phyloP scores from a whole-genome alignment of 2,113 vertebrate species.

The Regulus satrapa region DNA sequence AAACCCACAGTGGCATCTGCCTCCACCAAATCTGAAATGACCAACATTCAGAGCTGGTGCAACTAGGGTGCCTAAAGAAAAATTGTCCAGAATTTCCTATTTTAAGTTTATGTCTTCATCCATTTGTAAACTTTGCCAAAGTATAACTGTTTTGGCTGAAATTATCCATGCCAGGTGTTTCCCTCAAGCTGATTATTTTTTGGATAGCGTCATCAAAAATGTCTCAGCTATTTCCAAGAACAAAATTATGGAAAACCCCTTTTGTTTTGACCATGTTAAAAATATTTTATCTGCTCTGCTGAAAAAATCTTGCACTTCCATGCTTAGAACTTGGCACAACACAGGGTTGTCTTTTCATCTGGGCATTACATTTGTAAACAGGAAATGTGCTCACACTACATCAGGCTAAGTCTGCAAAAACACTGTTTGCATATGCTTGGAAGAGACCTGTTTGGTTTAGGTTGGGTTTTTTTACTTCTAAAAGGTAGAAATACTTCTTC shows the following conservation, averaged over 20 bases:
- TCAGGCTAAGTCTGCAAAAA: not conserved
- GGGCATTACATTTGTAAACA: not conserved
- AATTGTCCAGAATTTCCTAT: not conserved
- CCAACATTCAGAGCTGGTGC: not conserved
- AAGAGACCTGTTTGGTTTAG: not conserved
- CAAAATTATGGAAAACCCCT: not conserved
- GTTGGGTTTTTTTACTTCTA: not conserved
- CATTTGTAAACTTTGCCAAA: not conserved
- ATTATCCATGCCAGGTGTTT: slow-evolving; percentile 18
- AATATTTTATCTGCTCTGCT: not conserved
- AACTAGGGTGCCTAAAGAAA: not conserved
- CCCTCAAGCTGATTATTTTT: not conserved
- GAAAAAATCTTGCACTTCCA: not conserved
- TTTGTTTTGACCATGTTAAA: slow-evolving; percentile 10
- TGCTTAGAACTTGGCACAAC: slow-evolving; percentile 6
- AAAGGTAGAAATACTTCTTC: not conserved
- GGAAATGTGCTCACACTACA: not conserved
- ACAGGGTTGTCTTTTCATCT: not conserved
- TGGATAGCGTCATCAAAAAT: not conserved
- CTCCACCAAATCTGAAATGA: not conserved
- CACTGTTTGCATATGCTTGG: not conserved
- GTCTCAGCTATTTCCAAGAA: slow-evolving; percentile 9
- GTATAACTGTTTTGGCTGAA: slow-evolving; percentile 14
- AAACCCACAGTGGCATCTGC: not conserved
- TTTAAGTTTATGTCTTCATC: not conserved